These are phyloP conservation scores for Ecliptopera silaceata DNA, from an alignment of 2,888 invertebrate genomes.

Conservation along the genomic window DNA sequence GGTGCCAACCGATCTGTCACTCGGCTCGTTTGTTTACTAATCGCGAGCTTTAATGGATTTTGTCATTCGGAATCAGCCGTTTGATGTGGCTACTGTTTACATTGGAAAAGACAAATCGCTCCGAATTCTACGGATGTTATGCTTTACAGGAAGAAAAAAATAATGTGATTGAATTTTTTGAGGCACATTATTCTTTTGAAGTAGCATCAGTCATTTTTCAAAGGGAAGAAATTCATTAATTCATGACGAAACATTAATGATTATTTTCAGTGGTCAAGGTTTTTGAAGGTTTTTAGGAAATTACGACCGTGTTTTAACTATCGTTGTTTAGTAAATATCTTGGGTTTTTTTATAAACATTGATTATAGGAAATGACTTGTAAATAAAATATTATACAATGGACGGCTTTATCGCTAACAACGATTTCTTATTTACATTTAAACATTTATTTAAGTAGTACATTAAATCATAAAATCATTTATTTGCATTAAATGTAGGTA, in stretches of 20 bases:
- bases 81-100: conserved; percentile 73
- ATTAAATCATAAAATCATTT: no score
- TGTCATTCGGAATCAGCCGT: conserved; percentile 69
- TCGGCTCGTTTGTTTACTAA: conserved; percentile 79
- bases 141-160: conserved; percentile 17
- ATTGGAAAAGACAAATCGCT: conserved; percentile 67
- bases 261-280: neutral
- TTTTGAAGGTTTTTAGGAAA: neutral
- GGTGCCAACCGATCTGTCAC: conserved; percentile 79
- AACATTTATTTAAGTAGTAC: no score
- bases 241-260: neutral
- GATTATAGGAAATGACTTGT: no score
- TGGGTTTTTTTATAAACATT: no score
- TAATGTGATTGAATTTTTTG: conserved; percentile 7
- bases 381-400: no score
- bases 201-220: conserved; percentile 15
- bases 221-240: conserved; percentile 3
- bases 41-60: conserved; percentile 78
- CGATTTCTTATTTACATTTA: no score
- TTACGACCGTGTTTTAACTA: no score
- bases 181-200: conserved; percentile 20
- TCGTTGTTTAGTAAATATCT: no score
- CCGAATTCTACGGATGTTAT: conserved; percentile 37
- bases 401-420: no score
- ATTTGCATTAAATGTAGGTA: no score